Evolutionary conservation across 2,113 vertebrate genomes (phyloP).

Genomic region (Mus spicilegus): DNA sequence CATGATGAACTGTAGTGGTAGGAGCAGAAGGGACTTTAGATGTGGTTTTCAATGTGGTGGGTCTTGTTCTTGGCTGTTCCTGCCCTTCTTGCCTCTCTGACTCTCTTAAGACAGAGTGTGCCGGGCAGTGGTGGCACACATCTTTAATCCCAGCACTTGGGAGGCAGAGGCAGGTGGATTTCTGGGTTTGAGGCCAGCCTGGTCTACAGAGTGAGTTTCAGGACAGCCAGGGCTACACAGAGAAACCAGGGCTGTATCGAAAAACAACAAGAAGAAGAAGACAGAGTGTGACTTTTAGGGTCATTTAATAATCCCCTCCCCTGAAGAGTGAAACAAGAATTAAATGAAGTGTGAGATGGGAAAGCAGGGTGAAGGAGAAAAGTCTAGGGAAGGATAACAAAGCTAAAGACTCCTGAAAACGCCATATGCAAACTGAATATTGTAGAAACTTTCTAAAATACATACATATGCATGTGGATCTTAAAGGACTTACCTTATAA

Average conservation of each 20-base stretch:
- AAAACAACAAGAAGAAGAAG: too few relatives aligned
- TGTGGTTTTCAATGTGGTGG: neutral
- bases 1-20: fast-evolving
- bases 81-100: neutral
- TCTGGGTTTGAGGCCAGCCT: too few relatives aligned
- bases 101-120: neutral
- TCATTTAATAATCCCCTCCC: neutral
- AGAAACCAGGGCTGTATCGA: too few relatives aligned
- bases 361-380: neutral
- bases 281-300: neutral
- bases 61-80: neutral
- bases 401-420: neutral
- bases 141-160: too few relatives aligned
- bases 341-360: neutral
- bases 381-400: neutral
- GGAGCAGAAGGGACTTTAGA: fast-evolving
- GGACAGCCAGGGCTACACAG: too few relatives aligned
- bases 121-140: too few relatives aligned
- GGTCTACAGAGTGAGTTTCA: too few relatives aligned
- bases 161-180: too few relatives aligned
- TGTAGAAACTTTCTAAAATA: neutral
- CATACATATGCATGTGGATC: too few relatives aligned
- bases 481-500: neutral
- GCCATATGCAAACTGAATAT: neutral
- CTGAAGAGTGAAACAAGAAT: neutral